Percentiles rank a stretch among this genome's conserved stretches.
Evolutionary conservation across 2,888 invertebrate species (phyloP).

Genomic region (Heteropelma amictum): DNA sequence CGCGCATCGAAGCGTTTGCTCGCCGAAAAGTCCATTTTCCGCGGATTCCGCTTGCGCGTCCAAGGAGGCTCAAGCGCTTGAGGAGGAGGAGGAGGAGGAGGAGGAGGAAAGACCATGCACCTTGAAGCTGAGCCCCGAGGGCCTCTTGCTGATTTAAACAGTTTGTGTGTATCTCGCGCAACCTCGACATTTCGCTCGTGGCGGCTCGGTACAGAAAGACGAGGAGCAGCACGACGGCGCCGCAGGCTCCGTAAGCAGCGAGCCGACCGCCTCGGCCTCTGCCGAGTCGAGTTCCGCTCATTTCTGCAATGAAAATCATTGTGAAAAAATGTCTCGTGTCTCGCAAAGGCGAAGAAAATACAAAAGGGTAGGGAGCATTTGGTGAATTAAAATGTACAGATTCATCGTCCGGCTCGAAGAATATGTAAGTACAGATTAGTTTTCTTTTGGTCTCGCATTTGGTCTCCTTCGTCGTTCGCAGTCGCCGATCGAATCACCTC

Average conservation of each 20-base stretch:
- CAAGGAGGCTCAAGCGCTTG: not conserved
- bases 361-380: no score
- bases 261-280: conserved; percentile 75
- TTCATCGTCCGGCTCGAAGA: not conserved
- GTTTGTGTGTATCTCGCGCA: conserved; percentile 71
- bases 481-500: no score
- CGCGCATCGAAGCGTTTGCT: no score
- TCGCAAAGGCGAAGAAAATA: not conserved
- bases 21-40: no score
- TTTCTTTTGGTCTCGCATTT: no score
- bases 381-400: no score
- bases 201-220: conserved; percentile 72
- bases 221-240: conserved; percentile 66
- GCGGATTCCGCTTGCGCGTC: not conserved
- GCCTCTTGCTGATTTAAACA: conserved; percentile 74
- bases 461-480: no score
- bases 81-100: not conserved
- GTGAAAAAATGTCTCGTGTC: not conserved
- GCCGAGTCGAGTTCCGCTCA: conserved; percentile 75
- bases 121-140: conserved; percentile 73
- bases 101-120: conserved; percentile 54
- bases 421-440: no score
- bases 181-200: conserved; percentile 73
- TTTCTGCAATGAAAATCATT: conserved; percentile 63
- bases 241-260: conserved; percentile 70